phyloP scores from a whole-genome alignment of 2,797 vertebrate species.

The Heterohyrax brucei region DNA sequence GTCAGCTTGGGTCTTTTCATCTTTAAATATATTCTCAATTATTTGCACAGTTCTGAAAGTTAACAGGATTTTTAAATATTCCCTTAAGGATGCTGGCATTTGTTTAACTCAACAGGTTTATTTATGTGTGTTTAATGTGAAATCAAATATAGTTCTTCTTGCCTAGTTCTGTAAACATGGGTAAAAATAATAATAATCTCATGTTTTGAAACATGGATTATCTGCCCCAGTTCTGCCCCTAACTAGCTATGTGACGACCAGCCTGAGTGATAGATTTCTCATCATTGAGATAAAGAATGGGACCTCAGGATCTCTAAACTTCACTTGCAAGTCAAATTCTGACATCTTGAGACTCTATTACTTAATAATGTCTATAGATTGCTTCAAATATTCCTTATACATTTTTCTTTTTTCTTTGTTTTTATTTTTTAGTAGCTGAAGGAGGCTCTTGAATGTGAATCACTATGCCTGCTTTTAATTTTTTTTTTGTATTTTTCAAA shows the following conservation, averaged over 20 bases:
- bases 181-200: slow-evolving; percentile 12
- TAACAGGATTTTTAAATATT: neutral
- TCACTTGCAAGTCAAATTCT: neutral
- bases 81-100: neutral
- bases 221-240: neutral
- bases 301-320: neutral
- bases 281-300: neutral
- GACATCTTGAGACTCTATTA: neutral
- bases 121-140: slow-evolving; percentile 30
- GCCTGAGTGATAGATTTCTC: neutral
- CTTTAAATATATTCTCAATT: slow-evolving; percentile 41
- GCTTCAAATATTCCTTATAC: neutral
- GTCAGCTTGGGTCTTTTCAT: slow-evolving; percentile 17
- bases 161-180: neutral
- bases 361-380: neutral
- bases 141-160: neutral
- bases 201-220: neutral
- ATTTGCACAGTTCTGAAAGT: slow-evolving; percentile 26
- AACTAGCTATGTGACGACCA: neutral
- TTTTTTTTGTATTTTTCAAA: neutral
- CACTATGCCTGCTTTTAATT: neutral
- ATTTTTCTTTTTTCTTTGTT: neutral
- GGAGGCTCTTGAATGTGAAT: neutral
- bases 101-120: slow-evolving; percentile 32
- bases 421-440: neutral